Conservation (phyloP, 2,113 vertebrate genomes). For the Cercopithecus mona region DNA sequence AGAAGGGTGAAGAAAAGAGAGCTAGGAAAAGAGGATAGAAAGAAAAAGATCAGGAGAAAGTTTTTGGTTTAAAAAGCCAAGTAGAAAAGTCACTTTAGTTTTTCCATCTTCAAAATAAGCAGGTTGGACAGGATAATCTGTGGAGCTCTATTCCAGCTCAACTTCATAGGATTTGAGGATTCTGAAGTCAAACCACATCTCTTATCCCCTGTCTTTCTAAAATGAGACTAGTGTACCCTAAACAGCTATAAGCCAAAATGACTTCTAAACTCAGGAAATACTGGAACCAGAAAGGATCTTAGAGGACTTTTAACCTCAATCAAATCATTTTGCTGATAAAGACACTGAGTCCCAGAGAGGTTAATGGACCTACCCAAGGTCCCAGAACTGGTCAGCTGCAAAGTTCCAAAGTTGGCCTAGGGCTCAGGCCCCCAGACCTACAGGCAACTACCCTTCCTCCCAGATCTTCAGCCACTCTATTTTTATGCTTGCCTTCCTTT, state of each 20-base stretch:
- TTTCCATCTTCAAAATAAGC: constrained; percentile 15
- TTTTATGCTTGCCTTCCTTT: background rate
- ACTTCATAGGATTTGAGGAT: background rate
- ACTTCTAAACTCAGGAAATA: constrained; percentile 3
- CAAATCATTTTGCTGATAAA: background rate
- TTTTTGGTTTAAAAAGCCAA: background rate
- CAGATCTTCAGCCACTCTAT: background rate
- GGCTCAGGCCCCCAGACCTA: background rate
- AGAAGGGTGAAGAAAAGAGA: background rate
- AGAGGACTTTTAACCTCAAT: background rate
- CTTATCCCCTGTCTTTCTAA: background rate
- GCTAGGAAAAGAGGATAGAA: background rate
- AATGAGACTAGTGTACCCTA: background rate
- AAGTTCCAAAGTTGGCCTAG: accelerated
- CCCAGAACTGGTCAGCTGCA: background rate
- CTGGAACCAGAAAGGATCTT: background rate
- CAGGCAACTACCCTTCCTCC: too few relatives aligned
- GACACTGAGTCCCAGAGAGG: background rate
- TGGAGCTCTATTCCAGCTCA: background rate
- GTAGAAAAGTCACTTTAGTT: background rate
- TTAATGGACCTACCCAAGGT: background rate
- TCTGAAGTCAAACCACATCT: background rate
- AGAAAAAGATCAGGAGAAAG: background rate
- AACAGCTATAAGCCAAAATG: background rate
- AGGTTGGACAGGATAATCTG: background rate